Percentiles rank a stretch among this genome's conserved stretches.
These are phyloP conservation scores for Meleagris gallopavo DNA, from an alignment of 2,113 vertebrate genomes.

Conservation along the genomic window DNA sequence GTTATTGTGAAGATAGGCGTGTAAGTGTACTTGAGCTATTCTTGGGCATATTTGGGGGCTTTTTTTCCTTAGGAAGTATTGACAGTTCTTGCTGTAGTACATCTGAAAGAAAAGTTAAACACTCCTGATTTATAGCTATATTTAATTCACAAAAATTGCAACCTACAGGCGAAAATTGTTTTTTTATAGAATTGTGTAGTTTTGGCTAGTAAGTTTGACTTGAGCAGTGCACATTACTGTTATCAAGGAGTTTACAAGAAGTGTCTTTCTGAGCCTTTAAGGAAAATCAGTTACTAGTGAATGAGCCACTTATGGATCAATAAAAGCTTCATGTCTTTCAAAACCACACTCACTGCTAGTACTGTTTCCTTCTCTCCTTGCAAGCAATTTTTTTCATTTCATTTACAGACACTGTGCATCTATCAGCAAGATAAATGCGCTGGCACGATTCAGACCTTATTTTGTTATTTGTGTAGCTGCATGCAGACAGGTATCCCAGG, in stretches of 20 bases:
- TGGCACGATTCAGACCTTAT: slow-evolving; percentile 8
- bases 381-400: neutral
- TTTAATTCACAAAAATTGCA: neutral
- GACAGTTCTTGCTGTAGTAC: neutral
- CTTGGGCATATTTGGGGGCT: neutral
- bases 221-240: neutral
- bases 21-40: neutral
- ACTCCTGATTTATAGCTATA: neutral
- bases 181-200: neutral
- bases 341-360: slow-evolving; percentile 45
- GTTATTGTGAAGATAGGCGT: neutral
- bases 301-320: slow-evolving; percentile 61
- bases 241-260: neutral
- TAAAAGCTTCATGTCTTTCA: slow-evolving; percentile 33
- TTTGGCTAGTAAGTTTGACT: neutral
- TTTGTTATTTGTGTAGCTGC: slow-evolving; percentile 52
- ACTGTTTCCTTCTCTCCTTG: slow-evolving; percentile 3
- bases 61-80: neutral
- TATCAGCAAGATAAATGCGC: slow-evolving; percentile 47
- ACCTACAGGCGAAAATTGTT: neutral
- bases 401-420: slow-evolving; percentile 20
- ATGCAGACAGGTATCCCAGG: slow-evolving; percentile 49
- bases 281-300: slow-evolving; percentile 18
- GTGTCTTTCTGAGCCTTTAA: slow-evolving; percentile 10
- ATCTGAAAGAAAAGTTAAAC: neutral